Conservation (phyloP, 2,797 vertebrate species). For the Sebastes trivittatus region DNA sequence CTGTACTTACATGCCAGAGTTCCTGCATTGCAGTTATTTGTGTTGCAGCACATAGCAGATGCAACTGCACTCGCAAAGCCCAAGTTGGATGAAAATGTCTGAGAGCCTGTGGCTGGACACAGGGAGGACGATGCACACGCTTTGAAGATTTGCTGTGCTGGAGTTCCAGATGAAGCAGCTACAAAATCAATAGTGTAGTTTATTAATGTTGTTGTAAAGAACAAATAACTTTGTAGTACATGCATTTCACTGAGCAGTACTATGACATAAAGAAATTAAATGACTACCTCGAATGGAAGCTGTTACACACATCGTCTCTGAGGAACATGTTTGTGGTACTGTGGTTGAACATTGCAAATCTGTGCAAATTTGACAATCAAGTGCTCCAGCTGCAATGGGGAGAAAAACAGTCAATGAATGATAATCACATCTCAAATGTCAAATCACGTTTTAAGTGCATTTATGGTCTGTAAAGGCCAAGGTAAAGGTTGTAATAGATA, state of each 20-base stretch:
- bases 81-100: not conserved
- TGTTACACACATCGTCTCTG: slow-evolving; percentile 8
- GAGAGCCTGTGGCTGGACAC: not conserved
- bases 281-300: not conserved
- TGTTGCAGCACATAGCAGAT: slow-evolving; percentile 23
- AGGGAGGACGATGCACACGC: not conserved
- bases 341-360: fast-evolving
- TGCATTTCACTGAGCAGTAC: not conserved
- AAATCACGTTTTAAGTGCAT: not conserved
- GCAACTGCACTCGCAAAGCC: not conserved
- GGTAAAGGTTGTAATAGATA: too few relatives aligned
- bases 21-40: slow-evolving; percentile 23
- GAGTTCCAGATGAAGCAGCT: not conserved
- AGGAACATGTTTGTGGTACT: fast-evolving
- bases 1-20: not conserved
- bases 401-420: not conserved
- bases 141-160: not conserved
- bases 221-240: not conserved
- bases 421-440: not conserved
- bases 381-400: slow-evolving; percentile 9
- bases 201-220: not conserved
- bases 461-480: not conserved
- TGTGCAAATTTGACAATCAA: slow-evolving; percentile 4
- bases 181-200: not conserved
- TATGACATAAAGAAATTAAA: not conserved